Base-by-base conservation (phyloP, 2,797 vertebrate species). In the Leptatherina wallacei region DNA sequence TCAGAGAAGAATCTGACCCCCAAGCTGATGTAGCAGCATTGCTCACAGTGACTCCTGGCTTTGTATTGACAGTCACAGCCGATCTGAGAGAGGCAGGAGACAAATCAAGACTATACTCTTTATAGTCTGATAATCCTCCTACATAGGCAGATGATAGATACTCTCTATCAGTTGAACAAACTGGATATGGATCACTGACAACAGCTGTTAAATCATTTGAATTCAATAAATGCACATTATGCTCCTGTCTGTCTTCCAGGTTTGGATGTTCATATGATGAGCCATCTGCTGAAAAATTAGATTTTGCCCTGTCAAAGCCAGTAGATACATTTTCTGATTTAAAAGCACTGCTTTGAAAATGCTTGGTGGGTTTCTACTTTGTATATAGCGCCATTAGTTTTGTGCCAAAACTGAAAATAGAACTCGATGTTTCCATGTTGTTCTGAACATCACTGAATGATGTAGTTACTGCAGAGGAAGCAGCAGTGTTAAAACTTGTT, bases 351-450 rank as follows among this genome's bases (percentile, higher is more conserved):
- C 64, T 86, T 77, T 83, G 69, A 82, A 83, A 73, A 78, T 71
- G 52, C 71, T 76, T 85, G 65, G 71, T 85, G 64, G 77, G 57
- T 88, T 84, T 85, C 87, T 81, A 77, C 77, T 86, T 85, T 80
- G 68, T 73, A 75, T 85, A 81, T 44, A 63, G 38, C 72, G 82
- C 82, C 82, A 84, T 90, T 82, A 75, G 57, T 70, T 85, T 76
- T 47, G 83, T 86, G 87, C 89, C 89, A 85, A 77, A 69, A 74
- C 85, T 85, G 78, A 81, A 92, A 91, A 85, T 86, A 91, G 82
- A 59, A 35, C 66, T 76, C 58, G 52, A 65, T 63, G 64, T 78
- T 76, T 83, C 71, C 65, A 22, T 62, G 67, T 83, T 81, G 57
- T 61, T 75, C 71, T 76, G 78, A 74, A 78, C 69, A 63, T 83